Percentiles rank a stretch among this genome's conserved stretches.
Conservation (phyloP, 2,797 vertebrate species). For the Dendrocincla fuliginosa region DNA sequence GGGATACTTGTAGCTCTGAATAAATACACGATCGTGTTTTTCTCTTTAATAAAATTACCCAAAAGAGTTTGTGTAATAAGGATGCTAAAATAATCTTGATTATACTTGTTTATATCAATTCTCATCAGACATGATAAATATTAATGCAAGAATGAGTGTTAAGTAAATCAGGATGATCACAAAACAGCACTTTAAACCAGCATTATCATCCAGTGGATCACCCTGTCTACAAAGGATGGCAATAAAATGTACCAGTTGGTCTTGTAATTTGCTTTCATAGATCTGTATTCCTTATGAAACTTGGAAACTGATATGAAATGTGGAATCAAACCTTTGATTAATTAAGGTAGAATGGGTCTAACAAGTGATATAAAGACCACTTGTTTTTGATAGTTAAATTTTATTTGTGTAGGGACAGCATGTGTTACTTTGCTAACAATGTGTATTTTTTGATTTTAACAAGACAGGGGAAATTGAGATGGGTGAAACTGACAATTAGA, state of each 20-base stretch:
- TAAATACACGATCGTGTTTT: neutral
- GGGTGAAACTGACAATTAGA: neutral
- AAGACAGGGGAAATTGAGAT: neutral
- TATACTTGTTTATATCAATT: constrained; percentile 52
- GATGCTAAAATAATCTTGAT: constrained; percentile 39
- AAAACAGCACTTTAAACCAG: constrained; percentile 8
- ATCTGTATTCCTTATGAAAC: neutral
- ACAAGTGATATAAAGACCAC: neutral
- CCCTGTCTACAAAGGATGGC: neutral
- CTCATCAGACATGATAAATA: constrained; percentile 50
- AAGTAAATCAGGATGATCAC: neutral
- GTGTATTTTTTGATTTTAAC: neutral
- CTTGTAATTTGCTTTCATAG: neutral
- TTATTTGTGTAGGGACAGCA: neutral
- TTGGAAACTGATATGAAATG: neutral
- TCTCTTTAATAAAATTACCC: neutral
- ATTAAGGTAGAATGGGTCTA: neutral
- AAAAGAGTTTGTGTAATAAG: neutral
- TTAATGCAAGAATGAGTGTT: constrained; percentile 22
- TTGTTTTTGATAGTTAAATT: neutral
- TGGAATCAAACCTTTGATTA: neutral
- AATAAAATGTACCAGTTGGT: neutral
- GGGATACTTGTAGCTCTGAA: neutral
- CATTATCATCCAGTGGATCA: constrained; percentile 11
- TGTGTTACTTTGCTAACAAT: neutral